Percentiles rank a stretch among this genome's conserved stretches.
These are phyloP conservation scores for Anthophora plumipes DNA, from an alignment of 2,888 invertebrate species.

Conservation along the genomic window DNA sequence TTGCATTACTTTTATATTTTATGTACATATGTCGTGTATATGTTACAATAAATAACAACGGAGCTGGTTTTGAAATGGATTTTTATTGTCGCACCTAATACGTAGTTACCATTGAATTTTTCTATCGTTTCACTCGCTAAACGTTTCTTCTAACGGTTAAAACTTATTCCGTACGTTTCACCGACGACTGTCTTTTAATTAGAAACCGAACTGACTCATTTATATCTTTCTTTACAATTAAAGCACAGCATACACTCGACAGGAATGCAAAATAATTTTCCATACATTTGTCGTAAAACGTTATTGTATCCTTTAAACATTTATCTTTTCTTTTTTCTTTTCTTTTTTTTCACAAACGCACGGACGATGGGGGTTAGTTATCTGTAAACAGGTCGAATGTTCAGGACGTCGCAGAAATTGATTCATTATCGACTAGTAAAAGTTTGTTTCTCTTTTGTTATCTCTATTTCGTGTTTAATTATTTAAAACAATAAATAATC, in stretches of 20 bases:
- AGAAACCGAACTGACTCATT: slow-evolving; percentile 3
- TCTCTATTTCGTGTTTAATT: not conserved
- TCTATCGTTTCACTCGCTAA: slow-evolving; percentile 34
- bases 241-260: not conserved
- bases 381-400: slow-evolving; percentile 9
- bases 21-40: not conserved
- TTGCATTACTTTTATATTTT: not conserved
- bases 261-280: slow-evolving; percentile 15
- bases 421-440: not conserved
- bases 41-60: slow-evolving; percentile 34
- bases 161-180: slow-evolving; percentile 20
- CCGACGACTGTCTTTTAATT: not conserved
- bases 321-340: not conserved
- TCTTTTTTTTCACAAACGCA: not conserved
- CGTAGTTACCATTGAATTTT: slow-evolving; percentile 33
- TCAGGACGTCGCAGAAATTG: not conserved
- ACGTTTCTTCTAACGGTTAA: slow-evolving; percentile 34
- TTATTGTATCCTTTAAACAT: slow-evolving; percentile 20
- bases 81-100: slow-evolving; percentile 59
- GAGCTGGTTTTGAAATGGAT: slow-evolving; percentile 36
- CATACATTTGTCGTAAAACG: slow-evolving; percentile 11
- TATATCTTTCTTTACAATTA: slow-evolving; percentile 3
- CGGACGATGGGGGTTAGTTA: slow-evolving; percentile 1
- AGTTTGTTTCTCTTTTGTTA: not conserved
- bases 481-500: not conserved